These are phyloP conservation scores for Conomelus anceps DNA, from an alignment of 2,888 invertebrate genomes.

Conservation along the genomic window DNA sequence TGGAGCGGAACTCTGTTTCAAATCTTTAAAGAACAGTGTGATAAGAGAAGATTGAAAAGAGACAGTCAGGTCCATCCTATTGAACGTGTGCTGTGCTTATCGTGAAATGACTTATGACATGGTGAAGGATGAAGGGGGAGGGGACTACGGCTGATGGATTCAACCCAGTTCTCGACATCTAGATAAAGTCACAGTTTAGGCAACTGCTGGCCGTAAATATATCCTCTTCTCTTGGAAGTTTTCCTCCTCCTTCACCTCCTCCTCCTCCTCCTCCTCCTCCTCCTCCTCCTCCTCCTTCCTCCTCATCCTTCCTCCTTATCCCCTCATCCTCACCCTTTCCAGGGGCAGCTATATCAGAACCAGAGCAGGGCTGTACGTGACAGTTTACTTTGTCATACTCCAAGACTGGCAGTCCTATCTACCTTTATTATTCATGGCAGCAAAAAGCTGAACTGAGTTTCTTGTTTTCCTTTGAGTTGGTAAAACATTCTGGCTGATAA, in stretches of 20 bases:
- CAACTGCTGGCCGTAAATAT: background rate
- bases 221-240: too few relatives aligned
- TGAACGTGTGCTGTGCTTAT: background rate
- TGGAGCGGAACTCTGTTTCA: background rate
- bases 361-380: background rate
- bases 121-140: background rate
- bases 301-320: background rate
- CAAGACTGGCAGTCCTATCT: background rate
- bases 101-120: background rate
- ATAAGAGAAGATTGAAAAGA: background rate
- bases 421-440: background rate
- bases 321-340: too few relatives aligned
- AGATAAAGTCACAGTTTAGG: background rate
- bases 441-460: background rate
- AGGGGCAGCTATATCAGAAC: background rate
- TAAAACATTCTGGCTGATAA: background rate
- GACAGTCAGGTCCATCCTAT: background rate
- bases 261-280: background rate
- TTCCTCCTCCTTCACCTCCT: background rate
- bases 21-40: background rate
- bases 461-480: background rate
- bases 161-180: background rate
- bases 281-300: background rate
- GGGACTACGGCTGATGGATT: background rate
- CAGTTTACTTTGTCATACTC: background rate